A percentile compares a stretch with the other conserved stretches of the same genome.
These are phyloP conservation scores for Osmoderma eremita DNA, from an alignment of 2,888 invertebrate species.

Conservation along the genomic window DNA sequence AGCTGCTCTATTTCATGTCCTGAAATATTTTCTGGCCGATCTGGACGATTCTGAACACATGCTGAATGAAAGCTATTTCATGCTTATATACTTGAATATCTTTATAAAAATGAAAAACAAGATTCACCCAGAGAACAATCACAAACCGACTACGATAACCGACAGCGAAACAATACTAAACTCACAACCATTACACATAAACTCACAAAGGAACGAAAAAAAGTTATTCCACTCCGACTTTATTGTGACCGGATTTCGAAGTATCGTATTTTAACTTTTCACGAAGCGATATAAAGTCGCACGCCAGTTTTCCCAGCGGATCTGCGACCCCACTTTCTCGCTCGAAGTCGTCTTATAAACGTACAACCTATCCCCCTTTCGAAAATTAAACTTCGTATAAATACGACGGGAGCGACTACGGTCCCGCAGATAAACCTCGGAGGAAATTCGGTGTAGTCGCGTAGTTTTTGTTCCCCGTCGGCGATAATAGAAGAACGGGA, in stretches of 20 bases:
- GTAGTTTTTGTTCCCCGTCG: slow-evolving; percentile 15
- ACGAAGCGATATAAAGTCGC: slow-evolving; percentile 8
- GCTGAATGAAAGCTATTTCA: no score
- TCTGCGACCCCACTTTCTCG: not conserved
- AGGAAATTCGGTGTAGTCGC: slow-evolving; percentile 27
- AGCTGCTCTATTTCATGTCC: no score
- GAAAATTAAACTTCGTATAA: slow-evolving; percentile 16
- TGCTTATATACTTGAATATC: no score
- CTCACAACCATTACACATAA: no score
- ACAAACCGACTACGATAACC: no score
- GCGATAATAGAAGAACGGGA: not conserved
- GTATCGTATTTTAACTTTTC: slow-evolving; percentile 12
- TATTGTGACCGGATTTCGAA: slow-evolving; percentile 16
- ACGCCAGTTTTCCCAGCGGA: not conserved
- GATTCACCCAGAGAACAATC: no score
- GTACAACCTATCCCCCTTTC: not conserved
- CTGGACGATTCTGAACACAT: no score
- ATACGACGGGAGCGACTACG: not conserved
- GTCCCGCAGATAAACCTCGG: slow-evolving; percentile 9
- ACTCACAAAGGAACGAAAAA: no score
- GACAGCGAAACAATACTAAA: no score
- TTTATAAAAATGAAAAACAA: no score
- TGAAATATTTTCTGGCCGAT: no score
- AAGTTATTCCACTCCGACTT: not conserved
- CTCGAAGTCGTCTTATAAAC: not conserved